Base-by-base conservation (phyloP, 2,888 invertebrate species). In the Galeopsomyia nigrocyanea region DNA sequence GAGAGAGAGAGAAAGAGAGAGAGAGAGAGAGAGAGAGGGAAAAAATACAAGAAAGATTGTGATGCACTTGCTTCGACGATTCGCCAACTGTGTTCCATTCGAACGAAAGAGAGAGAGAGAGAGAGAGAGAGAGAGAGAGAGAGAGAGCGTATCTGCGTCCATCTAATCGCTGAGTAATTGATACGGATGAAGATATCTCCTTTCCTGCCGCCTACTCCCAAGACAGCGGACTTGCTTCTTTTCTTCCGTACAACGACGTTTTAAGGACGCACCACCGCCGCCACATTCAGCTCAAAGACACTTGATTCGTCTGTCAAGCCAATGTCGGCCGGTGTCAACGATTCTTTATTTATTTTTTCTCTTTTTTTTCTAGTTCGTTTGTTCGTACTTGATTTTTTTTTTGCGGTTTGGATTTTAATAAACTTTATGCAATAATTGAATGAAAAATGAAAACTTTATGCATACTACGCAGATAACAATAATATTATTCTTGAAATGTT, bases 151-250 rank as follows among this genome's bases (percentile, higher is more conserved):
- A 75, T 75, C 75, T 83, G 80, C 80, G 79, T 82, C 82, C 83
- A 86, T 86, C 86, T 86, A 86, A 86, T 86, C 86, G 83, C 81
- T 80, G 83, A 85, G 85, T 86, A 86, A 86, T 86, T 86, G 86
- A 85, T 86, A 83, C 84, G 84, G 79, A 85, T 84, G 81, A 83
- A 85, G 86, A 86, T 85, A 85, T 79, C 78, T 77, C 73, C 75
- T 76, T 77, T 75, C 74, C 65, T 26, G 57, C 57, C 49, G 46
- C 56, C 19, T 6, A 17, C 53, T 53, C 17, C 17, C 1, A 53
- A n/a, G 53, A 19, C 17, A 53, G 6, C 17, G 53, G 9, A 21
- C 7, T 17, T 53, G 53, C 53, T 39, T 39, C 39, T 39, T 39
- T 39, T 39, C 39, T 39, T 39, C 7, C 39, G 10, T 39, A 1